Evolutionary conservation across 2,888 invertebrate genomes (phyloP), one percentile per base, ranked within the genome.

Genomic region (Phyto melanocephala): DNA sequence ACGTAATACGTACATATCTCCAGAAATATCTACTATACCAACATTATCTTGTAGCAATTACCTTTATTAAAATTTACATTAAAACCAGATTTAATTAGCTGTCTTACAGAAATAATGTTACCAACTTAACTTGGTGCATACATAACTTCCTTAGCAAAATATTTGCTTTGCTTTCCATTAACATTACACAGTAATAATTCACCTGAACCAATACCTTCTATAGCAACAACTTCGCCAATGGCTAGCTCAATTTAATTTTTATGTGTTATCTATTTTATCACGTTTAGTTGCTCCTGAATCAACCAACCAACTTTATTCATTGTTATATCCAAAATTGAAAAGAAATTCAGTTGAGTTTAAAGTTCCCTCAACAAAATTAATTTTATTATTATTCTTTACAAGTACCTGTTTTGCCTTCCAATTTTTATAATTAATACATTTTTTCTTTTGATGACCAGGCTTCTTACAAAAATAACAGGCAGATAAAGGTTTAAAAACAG

Each of bases 261-360:
- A 47, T 84, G 78, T 28, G 37, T 80, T 71, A 50, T 85, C 70
- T 0, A 85, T 7, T 1, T 65, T 37, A 5, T 65, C 81, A 77
- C 84, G 85, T 10, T 84, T 40, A 7, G 84, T 83, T 15, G 84
- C 85, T 11, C 84, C 85, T 7, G 84, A 86, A 77, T 85, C 81
- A 1, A 85, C 20, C 5, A 85, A 10, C 82, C 85, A 86, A 24
- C 70, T 75, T 13, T 1, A 56, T 40, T 65, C 60, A 0, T 60
- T 52, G 13, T 63, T 35, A 5, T 75, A 60, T 10, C 67, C 67
- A 74, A 75, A 17, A 47, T 45, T 65, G 28, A 74, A 74, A 42
- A 78, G 37, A 75, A 68, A 70, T 33, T 78, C 68, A n/a, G n/a
- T n/a, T 20, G 35, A 47, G 13, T 56, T 22, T 1, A 7, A 17